Evolutionary conservation across 2,113 vertebrate genomes (phyloP).

Genomic region (Egretta garzetta): DNA sequence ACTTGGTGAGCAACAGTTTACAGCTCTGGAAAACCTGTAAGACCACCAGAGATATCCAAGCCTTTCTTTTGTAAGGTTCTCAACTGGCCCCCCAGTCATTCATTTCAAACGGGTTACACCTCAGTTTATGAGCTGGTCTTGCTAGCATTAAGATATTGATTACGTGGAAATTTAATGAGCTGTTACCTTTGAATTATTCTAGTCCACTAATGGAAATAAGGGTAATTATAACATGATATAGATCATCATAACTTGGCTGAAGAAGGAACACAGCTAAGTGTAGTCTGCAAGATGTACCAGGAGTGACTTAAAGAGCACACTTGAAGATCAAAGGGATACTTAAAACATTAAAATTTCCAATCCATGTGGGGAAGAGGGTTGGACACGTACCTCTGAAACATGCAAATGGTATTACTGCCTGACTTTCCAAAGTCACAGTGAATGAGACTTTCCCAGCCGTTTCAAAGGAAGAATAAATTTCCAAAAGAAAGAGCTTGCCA

Average conservation of each 20-base stretch:
- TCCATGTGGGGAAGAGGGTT: background rate
- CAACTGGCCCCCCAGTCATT: background rate
- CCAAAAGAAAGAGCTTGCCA: background rate
- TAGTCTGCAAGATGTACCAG: background rate
- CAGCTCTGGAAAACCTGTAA: background rate
- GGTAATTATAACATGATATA: background rate
- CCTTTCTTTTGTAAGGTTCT: background rate
- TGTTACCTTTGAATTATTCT: constrained; percentile 2
- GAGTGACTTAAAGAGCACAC: background rate
- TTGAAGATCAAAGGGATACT: background rate
- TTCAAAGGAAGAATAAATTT: background rate
- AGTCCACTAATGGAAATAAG: background rate
- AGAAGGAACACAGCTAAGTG: background rate
- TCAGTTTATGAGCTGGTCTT: background rate
- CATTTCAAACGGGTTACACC: background rate
- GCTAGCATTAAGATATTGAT: background rate
- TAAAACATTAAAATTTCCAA: background rate
- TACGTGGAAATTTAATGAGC: background rate
- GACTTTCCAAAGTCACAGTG: background rate
- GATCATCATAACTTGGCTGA: background rate
- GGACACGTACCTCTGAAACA: background rate
- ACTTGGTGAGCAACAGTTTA: background rate
- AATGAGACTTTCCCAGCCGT: background rate
- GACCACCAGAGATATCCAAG: background rate
- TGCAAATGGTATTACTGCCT: background rate